A percentile compares a stretch with the other conserved stretches of the same genome.
Evolutionary conservation across 2,797 vertebrate genomes (phyloP).

Genomic region (Sarcoramphus papa): DNA sequence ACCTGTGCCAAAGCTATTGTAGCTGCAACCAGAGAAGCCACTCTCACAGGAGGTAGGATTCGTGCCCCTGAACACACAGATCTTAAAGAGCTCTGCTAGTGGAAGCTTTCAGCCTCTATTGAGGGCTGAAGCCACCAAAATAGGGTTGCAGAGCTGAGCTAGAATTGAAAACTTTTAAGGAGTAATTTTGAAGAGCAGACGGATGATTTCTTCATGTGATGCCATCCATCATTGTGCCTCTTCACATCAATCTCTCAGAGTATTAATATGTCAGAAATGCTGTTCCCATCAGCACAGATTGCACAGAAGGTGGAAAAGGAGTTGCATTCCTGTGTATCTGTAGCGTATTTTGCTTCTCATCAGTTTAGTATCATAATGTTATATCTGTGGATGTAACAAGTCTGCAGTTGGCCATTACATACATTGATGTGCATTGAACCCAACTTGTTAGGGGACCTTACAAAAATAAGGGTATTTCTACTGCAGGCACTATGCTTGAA

Average conservation of each 20-base stretch:
- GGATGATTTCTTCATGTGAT: neutral
- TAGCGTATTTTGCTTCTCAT: neutral
- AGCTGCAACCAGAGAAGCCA: neutral
- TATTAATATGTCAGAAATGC: neutral
- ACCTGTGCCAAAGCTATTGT: neutral
- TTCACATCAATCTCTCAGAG: neutral
- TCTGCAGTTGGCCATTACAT: neutral
- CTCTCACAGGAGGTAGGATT: neutral
- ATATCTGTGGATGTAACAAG: neutral
- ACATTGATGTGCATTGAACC: neutral
- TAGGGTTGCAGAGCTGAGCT: neutral
- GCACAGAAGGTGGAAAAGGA: neutral
- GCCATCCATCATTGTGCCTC: neutral
- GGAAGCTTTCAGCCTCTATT: neutral
- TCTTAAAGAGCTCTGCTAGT: neutral
- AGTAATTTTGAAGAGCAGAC: neutral
- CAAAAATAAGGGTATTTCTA: neutral
- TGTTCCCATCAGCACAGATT: neutral
- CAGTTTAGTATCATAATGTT: neutral
- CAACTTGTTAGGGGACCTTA: neutral
- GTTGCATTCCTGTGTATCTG: neutral
- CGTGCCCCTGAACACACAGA: fast-evolving
- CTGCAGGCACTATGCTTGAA: neutral
- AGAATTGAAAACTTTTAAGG: neutral
- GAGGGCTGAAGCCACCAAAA: neutral